Evolutionary conservation across 2,113 vertebrate genomes (phyloP).

Genomic region (Picathartes gymnocephalus): DNA sequence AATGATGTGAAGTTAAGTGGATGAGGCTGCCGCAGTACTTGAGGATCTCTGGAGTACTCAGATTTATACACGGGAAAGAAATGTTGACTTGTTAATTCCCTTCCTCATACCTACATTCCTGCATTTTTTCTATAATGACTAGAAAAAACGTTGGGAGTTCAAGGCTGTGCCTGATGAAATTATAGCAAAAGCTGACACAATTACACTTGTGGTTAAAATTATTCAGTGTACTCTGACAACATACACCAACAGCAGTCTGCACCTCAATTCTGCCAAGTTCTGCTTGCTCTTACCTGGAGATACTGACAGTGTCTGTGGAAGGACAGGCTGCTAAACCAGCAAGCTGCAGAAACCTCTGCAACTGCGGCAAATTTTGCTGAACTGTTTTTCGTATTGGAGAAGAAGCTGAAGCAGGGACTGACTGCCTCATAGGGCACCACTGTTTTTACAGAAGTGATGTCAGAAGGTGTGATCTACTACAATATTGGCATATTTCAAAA

Average conservation of each 20-base stretch:
- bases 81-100: constrained; percentile 48
- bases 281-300: background rate
- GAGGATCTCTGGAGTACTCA: constrained; percentile 12
- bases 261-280: background rate
- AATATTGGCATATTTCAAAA: background rate
- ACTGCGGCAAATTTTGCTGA: background rate
- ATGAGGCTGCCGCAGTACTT: background rate
- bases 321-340: background rate
- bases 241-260: background rate
- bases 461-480: background rate
- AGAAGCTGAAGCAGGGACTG: background rate
- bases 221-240: background rate
- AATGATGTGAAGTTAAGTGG: background rate
- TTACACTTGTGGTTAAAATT: background rate
- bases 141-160: background rate
- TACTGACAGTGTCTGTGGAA: background rate
- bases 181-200: background rate
- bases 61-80: constrained; percentile 60
- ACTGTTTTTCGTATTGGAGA: background rate
- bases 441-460: background rate
- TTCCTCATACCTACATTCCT: background rate
- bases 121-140: background rate
- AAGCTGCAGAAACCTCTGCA: background rate
- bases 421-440: background rate
- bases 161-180: background rate